Evolutionary conservation across 1,140 invertebrate genomes (phyloP), one percentile per base, ranked within the genome.

Genomic region (Pseudomyrmex pallidus): DNA sequence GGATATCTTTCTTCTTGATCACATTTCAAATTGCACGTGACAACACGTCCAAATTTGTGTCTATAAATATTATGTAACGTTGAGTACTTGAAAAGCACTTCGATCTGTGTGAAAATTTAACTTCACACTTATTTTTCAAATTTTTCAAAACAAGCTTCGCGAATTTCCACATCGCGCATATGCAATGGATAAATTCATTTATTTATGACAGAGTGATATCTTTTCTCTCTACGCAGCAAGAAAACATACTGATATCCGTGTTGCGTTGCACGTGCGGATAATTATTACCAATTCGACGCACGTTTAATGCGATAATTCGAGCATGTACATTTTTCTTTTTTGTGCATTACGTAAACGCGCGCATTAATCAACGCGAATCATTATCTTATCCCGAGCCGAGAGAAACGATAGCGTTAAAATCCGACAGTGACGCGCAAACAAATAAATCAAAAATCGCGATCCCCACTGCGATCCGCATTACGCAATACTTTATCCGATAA

Each of bases 301-400:
- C 66, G 15, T 72, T 80, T 50, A 0, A 7, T 20, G 35, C 1
- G 66, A 80, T 80, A 80, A 80, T 80, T 78, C 56, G n/a, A 59
- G 22, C 20, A 25, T 5, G 63, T 70, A 57, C 7, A 59, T 25
- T 20, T 9, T 46, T 20, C 4, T 46, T 2, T 10, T 44, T 20
- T 7, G 5, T 2, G 10, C 13, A 8, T 59, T 35, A 80, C n/a
- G 12, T 54, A 46, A 67, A 78, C 35, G 15, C 3, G 20, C 7
- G 12, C n/a, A 15, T 54, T n/a, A 63, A 22, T 48, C 46, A 2
- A 57, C 8, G 15, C 13, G 20, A 15, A n/a, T 61, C 12, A 2
- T 48, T 70, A 80, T 72, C 66, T 80, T 80, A 80, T 72, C 66
- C 66, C 44, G 20, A 56, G 25, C 10, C 25, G 22, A 59, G n/a